Evolutionary conservation across 2,797 vertebrate genomes (phyloP).

Genomic region (Morus bassanus): DNA sequence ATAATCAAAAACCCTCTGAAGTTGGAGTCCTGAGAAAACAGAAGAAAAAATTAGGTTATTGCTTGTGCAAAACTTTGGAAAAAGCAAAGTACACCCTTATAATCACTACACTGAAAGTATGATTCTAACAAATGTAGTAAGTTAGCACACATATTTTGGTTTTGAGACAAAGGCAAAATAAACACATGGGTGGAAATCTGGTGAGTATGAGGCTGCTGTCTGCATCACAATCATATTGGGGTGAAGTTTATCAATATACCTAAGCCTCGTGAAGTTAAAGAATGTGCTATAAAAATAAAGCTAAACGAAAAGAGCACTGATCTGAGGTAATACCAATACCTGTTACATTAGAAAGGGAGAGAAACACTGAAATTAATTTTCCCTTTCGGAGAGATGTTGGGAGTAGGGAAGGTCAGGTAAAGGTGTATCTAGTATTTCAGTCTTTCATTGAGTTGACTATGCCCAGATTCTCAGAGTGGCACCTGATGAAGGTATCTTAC

Average conservation of each 20-base stretch:
- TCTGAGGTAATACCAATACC: neutral
- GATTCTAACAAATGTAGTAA: neutral
- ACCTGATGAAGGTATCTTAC: neutral
- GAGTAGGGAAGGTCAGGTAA: neutral
- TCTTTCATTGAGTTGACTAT: neutral
- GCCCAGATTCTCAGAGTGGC: neutral
- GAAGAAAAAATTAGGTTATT: neutral
- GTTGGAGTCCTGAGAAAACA: neutral
- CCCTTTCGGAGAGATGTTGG: neutral
- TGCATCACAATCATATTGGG: neutral
- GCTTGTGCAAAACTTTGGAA: neutral
- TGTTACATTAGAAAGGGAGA: neutral
- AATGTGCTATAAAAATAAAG: neutral
- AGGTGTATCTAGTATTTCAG: neutral
- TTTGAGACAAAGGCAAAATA: neutral
- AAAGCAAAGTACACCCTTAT: neutral
- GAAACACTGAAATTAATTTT: neutral
- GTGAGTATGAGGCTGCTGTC: neutral
- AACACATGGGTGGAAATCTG: neutral
- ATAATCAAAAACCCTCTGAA: neutral
- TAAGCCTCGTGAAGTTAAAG: neutral
- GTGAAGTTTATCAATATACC: neutral
- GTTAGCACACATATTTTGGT: rapidly evolving
- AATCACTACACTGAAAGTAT: rapidly evolving
- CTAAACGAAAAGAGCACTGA: neutral